Evolutionary conservation across 2,113 vertebrate genomes (phyloP), one percentile per base, ranked within the genome.

Genomic region (Corythaixoides concolor): DNA sequence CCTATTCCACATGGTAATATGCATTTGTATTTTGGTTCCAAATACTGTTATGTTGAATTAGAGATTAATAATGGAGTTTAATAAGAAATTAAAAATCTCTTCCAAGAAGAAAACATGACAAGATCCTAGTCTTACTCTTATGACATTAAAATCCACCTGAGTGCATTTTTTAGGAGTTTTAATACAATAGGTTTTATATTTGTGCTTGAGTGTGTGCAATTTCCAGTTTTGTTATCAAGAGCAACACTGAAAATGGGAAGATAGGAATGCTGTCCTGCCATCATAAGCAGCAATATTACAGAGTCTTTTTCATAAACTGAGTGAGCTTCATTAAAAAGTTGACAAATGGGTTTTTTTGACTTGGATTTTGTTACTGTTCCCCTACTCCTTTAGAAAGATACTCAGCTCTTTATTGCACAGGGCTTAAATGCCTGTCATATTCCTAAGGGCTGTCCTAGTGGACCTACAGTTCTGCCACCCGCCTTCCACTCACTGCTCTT

Each of bases 401-500:
- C 1, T 63, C 26, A 27, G 19, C 14, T 77, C 32, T 37, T 50
- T 18, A 24, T 37, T 73, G 33, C 49, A 47, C 33, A 64, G 43
- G 26, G 26, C 2, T 77, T 50, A 72, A 35, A 41, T 7, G 4
- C 4, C 30, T 70, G 78, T 63, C n/a, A 4, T 47, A 75, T 45
- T 87, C 22, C 23, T 73, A 72, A 73, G 9, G 8, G 6, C 22
- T 49, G 32, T 77, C 8, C 13, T n/a, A 56, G 10, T 14, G 56
- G n/a, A 58, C 45, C 21, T 77, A 32, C n/a, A 84, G 35, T 45
- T 91, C 59, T 77, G n/a, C 28, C 52, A 28, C 62, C 12, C 1
- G 0, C 50, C 5, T 62, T 41, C 68, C 10, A 1, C 14, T 69
- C 1, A 0, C 24, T 84, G 63, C 5, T 81, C 32, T 47, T 45